Evolutionary conservation across 2,888 invertebrate genomes (phyloP), one percentile per base, ranked within the genome.

Genomic region (Metallyticus violacea): DNA sequence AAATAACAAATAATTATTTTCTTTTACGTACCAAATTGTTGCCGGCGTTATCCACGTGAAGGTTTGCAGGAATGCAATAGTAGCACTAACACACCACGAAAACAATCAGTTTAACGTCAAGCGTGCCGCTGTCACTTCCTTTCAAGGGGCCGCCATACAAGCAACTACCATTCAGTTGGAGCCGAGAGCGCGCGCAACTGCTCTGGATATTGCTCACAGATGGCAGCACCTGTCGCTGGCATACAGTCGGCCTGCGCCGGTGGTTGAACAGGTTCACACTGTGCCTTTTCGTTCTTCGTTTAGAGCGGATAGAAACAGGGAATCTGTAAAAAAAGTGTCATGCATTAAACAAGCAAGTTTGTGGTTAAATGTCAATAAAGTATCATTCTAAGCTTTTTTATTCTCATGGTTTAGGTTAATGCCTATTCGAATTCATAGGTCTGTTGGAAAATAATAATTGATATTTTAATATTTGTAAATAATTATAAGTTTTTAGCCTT

Each of bases 111-210:
- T 40, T 40, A 9, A 40, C 40, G 40, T 62, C 15, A 62, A 15
- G 40, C 40, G 40, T 15, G 15, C 40, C 40, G 40, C 15, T 62
- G 25, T 25, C 78, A 79, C 85, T 78, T 29, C 85, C 40, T 29
- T 85, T 79, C 85, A 78, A 85, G 30, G 30, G 77, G 85, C 85
- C 85, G 85, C 79, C 85, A 79, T 78, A 30, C 77, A 25, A 84
- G 30, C 79, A 85, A 85, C 85, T 85, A 81, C 29, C 81, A 25
- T 25, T 81, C 40, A 62, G n/a, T 29, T 22, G 28, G 7, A 81
- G 22, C 9, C 25, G 29, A 81, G 26, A 26, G 26, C 78, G 26
- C 78, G 78, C 78, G 78, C 78, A 26, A 78, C 25, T 78, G 40
- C 40, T 62, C 40, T 62, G 15, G 0, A 62, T 4, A 15, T 15